Conservation (phyloP, 2,888 invertebrate species). For the Agriopis leucophaearia region DNA sequence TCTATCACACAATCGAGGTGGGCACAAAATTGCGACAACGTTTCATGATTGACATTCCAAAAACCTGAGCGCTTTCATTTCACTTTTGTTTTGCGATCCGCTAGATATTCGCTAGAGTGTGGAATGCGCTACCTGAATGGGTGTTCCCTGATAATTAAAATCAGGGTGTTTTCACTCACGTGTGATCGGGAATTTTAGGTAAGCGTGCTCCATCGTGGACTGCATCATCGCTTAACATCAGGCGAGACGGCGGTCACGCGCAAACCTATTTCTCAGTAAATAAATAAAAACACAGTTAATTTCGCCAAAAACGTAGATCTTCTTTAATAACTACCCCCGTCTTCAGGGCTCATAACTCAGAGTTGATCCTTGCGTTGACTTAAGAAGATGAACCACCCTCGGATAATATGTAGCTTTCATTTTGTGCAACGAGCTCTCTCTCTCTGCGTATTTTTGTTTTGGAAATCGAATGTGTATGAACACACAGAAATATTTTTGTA, state of each 20-base stretch:
- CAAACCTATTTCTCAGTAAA: not conserved
- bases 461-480: not conserved
- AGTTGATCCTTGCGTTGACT: conserved; percentile 77
- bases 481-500: not conserved
- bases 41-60: no score
- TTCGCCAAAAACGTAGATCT: conserved; percentile 46
- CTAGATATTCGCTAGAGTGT: no score
- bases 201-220: not conserved
- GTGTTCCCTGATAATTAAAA: no score
- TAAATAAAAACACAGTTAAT: conserved; percentile 18
- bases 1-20: no score
- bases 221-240: no score
- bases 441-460: not conserved
- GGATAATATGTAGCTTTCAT: conserved; percentile 66
- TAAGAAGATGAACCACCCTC: conserved; percentile 75
- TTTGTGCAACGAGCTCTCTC: conserved; percentile 49
- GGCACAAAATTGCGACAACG: no score
- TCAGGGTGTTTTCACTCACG: no score
- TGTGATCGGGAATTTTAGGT: no score
- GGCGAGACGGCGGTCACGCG: no score
- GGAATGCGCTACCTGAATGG: no score
- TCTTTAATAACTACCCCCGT: conserved; percentile 69
- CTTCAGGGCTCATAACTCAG: conserved; percentile 72
- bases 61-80: no score
- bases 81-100: no score